Base-by-base conservation (phyloP, 1,140 invertebrate genomes). In the Lasioglossum baleicum region DNA sequence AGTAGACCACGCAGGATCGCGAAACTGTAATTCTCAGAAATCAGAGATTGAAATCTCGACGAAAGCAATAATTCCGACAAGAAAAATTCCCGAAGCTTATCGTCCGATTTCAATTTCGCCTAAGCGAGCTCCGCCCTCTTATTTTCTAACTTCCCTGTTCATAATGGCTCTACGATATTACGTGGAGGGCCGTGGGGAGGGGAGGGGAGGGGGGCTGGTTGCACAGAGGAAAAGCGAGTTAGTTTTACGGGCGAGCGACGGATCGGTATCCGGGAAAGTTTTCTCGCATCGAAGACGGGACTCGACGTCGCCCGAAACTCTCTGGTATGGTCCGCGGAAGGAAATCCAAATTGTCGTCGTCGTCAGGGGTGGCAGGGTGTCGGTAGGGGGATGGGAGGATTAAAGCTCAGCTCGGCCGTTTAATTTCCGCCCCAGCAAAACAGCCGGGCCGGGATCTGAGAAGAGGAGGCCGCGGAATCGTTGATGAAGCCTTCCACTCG, bases 351-450 rank as follows among this genome's bases (percentile, higher is more conserved):
- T 75, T 79, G 69, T 72, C 61, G 51, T 13, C 17, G 11, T 60
- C 2, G 22, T 2, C 2, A 42, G 20, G 5, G 20, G 17, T 7
- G 6, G 13, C 40, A 20, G 48, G 8, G 44, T 5, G 44, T 2
- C 1, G 13, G 44, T 2, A 48, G 51, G 60, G 6, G 31, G 51
- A 13, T 13, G 61, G 26, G 7, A 48, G 71, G 65, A 80, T 85
- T 86, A 85, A 80, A 83, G 68, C 63, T 10, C 60, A 64, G 67
- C 53, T 53, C 40, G 61, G 42, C 76, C 72, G 73, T 86, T 86
- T 86, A 86, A 86, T 86, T 86, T 85, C 81, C 84, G 76, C 35
- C 60, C 70, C 53, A 73, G 66, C 73, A 64, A 80, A 86, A 85
- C 84, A 85, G 69, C 68, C 60, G 61, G 42, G n/a, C n/a, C 26